Conservation (phyloP, 2,113 vertebrate species). For the Leiothrix lutea region DNA sequence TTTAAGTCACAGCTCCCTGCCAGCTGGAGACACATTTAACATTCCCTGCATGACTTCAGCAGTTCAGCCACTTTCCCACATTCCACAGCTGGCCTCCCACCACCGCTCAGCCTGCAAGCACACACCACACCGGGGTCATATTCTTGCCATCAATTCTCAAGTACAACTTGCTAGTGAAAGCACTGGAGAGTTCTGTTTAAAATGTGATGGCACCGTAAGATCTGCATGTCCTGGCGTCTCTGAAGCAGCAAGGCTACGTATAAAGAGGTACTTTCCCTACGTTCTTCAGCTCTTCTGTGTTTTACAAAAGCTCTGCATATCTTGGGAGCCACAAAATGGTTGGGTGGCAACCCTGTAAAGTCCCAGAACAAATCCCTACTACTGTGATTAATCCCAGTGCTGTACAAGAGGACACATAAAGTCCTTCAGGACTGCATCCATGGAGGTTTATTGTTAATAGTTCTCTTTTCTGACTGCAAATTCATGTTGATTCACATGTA, state of each 20-base stretch:
- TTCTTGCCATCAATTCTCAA: conserved; percentile 28
- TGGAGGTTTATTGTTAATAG: neutral
- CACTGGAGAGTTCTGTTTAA: neutral
- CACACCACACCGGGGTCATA: conserved; percentile 8
- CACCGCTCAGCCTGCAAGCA: conserved; percentile 25
- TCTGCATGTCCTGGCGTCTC: neutral
- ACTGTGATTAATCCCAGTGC: conserved; percentile 26
- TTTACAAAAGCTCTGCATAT: conserved; percentile 26
- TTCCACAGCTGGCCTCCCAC: conserved; percentile 70
- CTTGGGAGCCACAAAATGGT: conserved; percentile 43
- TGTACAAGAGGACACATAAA: neutral
- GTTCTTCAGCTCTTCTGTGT: neutral
- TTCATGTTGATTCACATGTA: neutral
- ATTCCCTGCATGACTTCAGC: conserved; percentile 66
- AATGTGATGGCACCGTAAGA: neutral
- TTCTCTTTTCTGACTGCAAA: neutral
- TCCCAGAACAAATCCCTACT: conserved; percentile 35
- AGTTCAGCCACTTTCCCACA: conserved; percentile 65
- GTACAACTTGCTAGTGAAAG: conserved; percentile 26
- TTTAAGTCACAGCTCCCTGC: conserved; percentile 40
- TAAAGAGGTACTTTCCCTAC: neutral
- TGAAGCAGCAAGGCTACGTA: neutral
- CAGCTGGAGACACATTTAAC: conserved; percentile 70
- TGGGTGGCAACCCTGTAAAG: conserved; percentile 40
- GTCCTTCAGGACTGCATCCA: neutral